These are phyloP conservation scores for Myripristis murdjan DNA, from an alignment of 2,797 vertebrate species.

Conservation along the genomic window DNA sequence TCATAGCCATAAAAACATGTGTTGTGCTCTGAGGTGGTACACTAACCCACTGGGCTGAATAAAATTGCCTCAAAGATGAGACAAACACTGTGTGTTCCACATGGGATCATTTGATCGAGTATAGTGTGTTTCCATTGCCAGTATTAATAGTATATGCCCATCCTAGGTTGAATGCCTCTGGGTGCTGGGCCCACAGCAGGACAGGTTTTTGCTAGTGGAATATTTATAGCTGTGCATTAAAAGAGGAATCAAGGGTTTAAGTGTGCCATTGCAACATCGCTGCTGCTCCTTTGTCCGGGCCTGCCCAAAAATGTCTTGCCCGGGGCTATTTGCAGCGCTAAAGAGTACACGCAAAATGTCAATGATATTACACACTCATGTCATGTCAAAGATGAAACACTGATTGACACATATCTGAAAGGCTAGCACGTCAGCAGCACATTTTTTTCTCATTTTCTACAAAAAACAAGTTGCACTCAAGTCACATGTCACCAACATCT, in stretches of 20 bases:
- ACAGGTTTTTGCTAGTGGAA: conserved; percentile 85
- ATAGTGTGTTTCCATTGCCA: conserved; percentile 68
- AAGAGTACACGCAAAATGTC: conserved; percentile 60
- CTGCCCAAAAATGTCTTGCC: conserved; percentile 87
- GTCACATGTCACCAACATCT: conserved; percentile 15
- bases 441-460: conserved; percentile 30
- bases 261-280: conserved; percentile 83
- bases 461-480: conserved; percentile 20
- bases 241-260: conserved; percentile 86
- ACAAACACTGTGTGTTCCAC: conserved; percentile 63
- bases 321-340: conserved; percentile 77
- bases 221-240: conserved; percentile 90
- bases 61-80: conserved; percentile 66
- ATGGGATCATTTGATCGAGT: conserved; percentile 65
- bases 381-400: conserved; percentile 65
- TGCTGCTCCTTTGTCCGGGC: conserved; percentile 84
- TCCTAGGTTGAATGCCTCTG: conserved; percentile 67
- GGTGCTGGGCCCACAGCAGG: conserved; percentile 74
- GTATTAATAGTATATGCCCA: conserved; percentile 82
- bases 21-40: conserved; percentile 41
- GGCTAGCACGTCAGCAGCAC: conserved; percentile 56
- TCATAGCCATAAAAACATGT: conserved; percentile 71
- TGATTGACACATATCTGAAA: conserved; percentile 42
- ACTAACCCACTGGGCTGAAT: conserved; percentile 26
- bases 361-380: conserved; percentile 68